Evolutionary conservation across 1,140 invertebrate species (phyloP), one percentile per base, ranked within the genome.

Genomic region (Neelides sp.): DNA sequence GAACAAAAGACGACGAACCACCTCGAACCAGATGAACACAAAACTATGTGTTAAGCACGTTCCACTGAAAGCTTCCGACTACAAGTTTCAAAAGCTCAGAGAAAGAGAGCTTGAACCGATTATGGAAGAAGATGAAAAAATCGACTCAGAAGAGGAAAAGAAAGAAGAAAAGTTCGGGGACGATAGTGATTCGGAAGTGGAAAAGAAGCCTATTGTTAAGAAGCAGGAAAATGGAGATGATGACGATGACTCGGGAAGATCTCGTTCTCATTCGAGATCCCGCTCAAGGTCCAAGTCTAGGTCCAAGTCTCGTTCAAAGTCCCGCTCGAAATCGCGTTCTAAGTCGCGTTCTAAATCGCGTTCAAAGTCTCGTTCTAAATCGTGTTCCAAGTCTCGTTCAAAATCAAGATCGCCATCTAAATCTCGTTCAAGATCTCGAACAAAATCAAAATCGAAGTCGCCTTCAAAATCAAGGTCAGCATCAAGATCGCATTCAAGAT

Each of bases 11-110:
- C 62, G 71, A 15, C 58, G 63, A 42, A 61, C 54, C 19, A 66
- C 65, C 12, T 58, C 61, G 43, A 62, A 64, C 22, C 73, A 76
- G 52, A 82, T 85, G 39, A 85, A 88, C 55, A 90, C 87, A 0
- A 71, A 84, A 48, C 70, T 95, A 2, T 78, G 95, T 51, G 90
- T 98, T 0, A 83, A 85, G 50, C 92, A 98, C 67, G 73, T 90
- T 41, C 79, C 85, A 4, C 72, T 96, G n/a, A 85, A 85, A 64
- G 82, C 82, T 0, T 71, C 75, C 47, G 92, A 97, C 67, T 82
- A 86, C 62, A 76, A 80, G 54, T 85, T 89, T 75, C 85, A 95
- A 64, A 71, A 88, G 27, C 79, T 82, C 45, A 71, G 91, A 47
- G 82, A 93, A 67, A 82, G 79, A 59, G 85, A 92, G 65, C 68